Percentiles rank a stretch among this genome's conserved stretches.
These are phyloP conservation scores for Hydra vulgaris DNA, from an alignment of 30 jellyfish, hydroid and myxozoan genomes.

Conservation along the genomic window DNA sequence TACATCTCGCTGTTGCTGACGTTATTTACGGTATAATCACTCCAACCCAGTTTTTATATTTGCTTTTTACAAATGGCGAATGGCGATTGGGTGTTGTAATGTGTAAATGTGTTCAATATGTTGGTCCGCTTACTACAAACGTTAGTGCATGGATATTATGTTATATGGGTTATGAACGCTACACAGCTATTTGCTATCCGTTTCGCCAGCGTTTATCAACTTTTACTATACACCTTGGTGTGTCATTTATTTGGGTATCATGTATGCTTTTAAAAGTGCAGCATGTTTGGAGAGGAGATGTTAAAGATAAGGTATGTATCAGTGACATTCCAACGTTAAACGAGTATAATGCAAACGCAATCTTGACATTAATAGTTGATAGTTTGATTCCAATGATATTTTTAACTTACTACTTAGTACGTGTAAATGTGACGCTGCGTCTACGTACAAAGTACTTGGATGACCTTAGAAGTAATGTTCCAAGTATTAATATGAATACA, in stretches of 20 bases:
- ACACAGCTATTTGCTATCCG: slow-evolving; percentile 30
- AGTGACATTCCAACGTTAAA: background rate
- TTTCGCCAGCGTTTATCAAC: slow-evolving; percentile 1
- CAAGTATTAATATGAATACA: background rate
- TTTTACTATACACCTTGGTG: background rate
- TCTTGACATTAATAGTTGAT: slow-evolving; percentile 1
- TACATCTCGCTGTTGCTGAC: slow-evolving; percentile 26
- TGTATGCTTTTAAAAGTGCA: slow-evolving; percentile 8
- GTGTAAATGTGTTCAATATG: slow-evolving; percentile 3
- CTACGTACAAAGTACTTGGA: background rate
- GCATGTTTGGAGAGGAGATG: background rate
- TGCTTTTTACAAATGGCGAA: background rate
- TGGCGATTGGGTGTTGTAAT: slow-evolving; percentile 5
- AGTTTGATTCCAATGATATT: slow-evolving; percentile 22
- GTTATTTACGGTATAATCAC: slow-evolving; percentile 7
- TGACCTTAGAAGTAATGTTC: background rate
- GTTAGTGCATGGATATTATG: slow-evolving; percentile 29
- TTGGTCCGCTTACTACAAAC: slow-evolving; percentile 22
- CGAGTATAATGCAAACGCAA: background rate
- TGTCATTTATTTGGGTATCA: background rate
- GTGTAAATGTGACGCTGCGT: background rate
- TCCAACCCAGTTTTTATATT: slow-evolving; percentile 10
- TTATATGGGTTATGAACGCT: slow-evolving; percentile 25
- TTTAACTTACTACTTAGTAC: slow-evolving; percentile 11
- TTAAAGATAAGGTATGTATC: background rate